Evolutionary conservation across 2,113 vertebrate genomes (phyloP).

Genomic region (Catharus fuscescens): DNA sequence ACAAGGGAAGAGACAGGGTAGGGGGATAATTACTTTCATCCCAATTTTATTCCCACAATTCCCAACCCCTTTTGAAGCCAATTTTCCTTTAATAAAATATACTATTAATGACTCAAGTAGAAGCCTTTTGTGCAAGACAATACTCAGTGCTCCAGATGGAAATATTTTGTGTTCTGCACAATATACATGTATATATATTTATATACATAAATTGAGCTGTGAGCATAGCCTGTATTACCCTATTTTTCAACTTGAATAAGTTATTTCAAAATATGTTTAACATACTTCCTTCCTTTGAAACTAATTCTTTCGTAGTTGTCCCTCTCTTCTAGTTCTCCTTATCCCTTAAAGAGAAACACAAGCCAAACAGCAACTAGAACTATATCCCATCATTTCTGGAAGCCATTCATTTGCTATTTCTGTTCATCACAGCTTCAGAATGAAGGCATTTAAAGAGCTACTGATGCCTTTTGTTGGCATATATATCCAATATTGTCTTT

Average conservation of each 20-base stretch:
- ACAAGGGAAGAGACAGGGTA: constrained; percentile 65
- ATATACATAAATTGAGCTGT: constrained; percentile 16
- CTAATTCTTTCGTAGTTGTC: constrained; percentile 42
- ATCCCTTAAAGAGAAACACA: constrained; percentile 59
- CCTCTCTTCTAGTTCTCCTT: not conserved
- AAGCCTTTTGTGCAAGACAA: constrained; percentile 79
- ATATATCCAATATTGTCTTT: constrained; percentile 64
- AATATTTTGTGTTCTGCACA: constrained; percentile 61
- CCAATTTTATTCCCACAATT: constrained; percentile 80
- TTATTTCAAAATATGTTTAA: constrained; percentile 68
- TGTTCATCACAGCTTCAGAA: constrained; percentile 58
- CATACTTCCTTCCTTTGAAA: constrained; percentile 67
- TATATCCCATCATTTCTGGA: constrained; percentile 68
- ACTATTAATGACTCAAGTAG: constrained; percentile 77
- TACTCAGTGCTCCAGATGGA: constrained; percentile 69
- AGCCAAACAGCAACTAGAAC: constrained; percentile 53
- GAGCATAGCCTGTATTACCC: constrained; percentile 42
- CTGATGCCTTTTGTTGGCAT: constrained; percentile 67
- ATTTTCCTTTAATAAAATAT: constrained; percentile 83
- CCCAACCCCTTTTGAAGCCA: constrained; percentile 79
- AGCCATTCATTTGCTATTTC: constrained; percentile 75
- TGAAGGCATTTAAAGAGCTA: constrained; percentile 67
- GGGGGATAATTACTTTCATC: constrained; percentile 80
- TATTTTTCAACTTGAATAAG: constrained; percentile 39
- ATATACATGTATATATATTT: constrained; percentile 60